A percentile compares a stretch with the other conserved stretches of the same genome.
Evolutionary conservation across 2,113 vertebrate genomes (phyloP).

Genomic region (Tor tambroides): DNA sequence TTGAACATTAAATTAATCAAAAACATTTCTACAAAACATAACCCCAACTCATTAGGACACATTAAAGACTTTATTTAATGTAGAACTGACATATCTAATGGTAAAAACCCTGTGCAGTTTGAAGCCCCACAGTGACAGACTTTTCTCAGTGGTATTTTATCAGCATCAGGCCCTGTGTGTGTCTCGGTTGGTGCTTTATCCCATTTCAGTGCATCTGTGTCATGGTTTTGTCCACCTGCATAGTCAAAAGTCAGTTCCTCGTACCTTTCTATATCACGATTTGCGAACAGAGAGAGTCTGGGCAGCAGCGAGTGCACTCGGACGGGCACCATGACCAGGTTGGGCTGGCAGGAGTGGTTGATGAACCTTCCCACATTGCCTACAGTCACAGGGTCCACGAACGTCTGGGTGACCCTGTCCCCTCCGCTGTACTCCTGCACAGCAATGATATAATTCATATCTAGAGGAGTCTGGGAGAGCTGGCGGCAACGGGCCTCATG

Average conservation of each 20-base stretch:
- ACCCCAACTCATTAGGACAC: background rate
- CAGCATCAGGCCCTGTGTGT: background rate
- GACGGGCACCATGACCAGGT: conserved; percentile 91
- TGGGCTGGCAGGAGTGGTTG: conserved; percentile 93
- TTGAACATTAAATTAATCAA: background rate
- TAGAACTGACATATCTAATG: conserved; percentile 83
- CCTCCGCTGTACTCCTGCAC: conserved; percentile 82
- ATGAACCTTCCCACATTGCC: conserved; percentile 94
- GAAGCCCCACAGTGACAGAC: conserved; percentile 80
- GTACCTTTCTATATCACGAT: conserved; percentile 72
- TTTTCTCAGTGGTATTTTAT: conserved; percentile 71
- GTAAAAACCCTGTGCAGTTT: conserved; percentile 79
- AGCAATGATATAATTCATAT: conserved; percentile 87
- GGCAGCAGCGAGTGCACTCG: conserved; percentile 88
- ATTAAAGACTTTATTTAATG: conserved; percentile 24
- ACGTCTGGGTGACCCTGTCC: conserved; percentile 77
- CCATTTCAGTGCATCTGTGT: background rate
- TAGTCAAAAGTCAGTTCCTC: conserved; percentile 93
- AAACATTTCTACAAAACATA: background rate
- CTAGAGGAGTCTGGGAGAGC: conserved; percentile 66
- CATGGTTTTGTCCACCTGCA: conserved; percentile 76
- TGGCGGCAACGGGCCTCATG: conserved; percentile 77
- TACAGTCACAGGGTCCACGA: conserved; percentile 80
- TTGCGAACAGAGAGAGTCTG: conserved; percentile 86
- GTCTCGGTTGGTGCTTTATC: background rate